Evolutionary conservation across 92 coral and sea anemone species (phyloP).

Genomic region (Heliopora coerulea): DNA sequence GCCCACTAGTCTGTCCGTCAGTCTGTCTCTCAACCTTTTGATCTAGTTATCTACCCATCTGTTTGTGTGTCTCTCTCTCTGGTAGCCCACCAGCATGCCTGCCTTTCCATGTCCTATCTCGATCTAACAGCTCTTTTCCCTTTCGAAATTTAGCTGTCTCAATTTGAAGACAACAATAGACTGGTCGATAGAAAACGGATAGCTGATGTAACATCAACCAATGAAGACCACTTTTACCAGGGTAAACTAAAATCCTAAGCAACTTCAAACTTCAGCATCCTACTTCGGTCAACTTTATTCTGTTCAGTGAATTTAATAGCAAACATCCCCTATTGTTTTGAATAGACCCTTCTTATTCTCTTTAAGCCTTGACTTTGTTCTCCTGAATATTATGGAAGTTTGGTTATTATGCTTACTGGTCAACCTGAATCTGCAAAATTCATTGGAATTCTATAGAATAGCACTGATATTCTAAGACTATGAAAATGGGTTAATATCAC

Average conservation of each 20-base stretch:
- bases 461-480: too few species aligned
- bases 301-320: too few species aligned
- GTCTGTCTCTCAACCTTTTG: neutral
- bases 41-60: neutral
- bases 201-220: conserved; percentile 20
- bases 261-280: neutral
- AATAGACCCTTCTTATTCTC: too few species aligned
- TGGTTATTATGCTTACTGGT: too few species aligned
- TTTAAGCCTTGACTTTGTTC: too few species aligned
- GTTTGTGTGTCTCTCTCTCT: neutral
- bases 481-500: too few species aligned
- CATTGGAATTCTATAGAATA: too few species aligned
- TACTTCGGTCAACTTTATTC: too few species aligned
- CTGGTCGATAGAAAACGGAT: conserved; percentile 70
- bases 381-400: too few species aligned
- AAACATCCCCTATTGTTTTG: neutral
- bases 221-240: conserved; percentile 54
- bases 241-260: conserved; percentile 50
- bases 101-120: neutral
- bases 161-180: conserved; percentile 95
- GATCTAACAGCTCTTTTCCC: conserved; percentile 4
- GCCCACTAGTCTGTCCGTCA: neutral
- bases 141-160: conserved; percentile 59
- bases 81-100: neutral
- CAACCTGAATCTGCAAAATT: too few species aligned